Evolutionary conservation across 2,797 vertebrate genomes (phyloP).

Genomic region (Gallinago nigripennis): DNA sequence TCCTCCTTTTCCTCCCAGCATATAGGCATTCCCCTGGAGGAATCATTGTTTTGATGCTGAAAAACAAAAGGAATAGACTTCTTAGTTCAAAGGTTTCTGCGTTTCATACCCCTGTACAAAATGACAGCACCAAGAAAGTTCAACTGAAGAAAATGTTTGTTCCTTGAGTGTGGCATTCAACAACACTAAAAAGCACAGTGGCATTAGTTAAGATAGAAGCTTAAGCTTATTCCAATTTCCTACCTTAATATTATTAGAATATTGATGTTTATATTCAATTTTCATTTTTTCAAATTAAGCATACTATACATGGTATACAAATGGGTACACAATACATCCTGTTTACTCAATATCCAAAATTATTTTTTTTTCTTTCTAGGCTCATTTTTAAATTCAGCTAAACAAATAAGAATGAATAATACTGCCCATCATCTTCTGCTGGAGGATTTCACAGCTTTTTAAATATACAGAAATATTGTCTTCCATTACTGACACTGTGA

Average conservation of each 20-base stretch:
- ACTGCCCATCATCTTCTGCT: background rate
- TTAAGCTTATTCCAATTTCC: conserved; percentile 50
- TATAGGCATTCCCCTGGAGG: conserved; percentile 96
- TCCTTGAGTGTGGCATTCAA: conserved; percentile 34
- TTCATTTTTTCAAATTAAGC: conserved; percentile 57
- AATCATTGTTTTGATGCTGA: conserved; percentile 86
- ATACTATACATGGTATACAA: background rate
- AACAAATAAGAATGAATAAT: conserved; percentile 29
- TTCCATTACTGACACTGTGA: background rate
- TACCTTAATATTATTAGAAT: conserved; percentile 61
- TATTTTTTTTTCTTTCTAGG: background rate
- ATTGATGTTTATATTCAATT: conserved; percentile 45
- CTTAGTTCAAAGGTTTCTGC: background rate
- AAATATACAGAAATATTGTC: background rate
- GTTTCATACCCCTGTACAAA: background rate
- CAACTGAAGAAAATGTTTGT: background rate
- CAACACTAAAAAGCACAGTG: conserved; percentile 5
- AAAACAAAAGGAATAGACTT: conserved; percentile 42
- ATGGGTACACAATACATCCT: conserved; percentile 47
- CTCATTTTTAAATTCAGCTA: conserved; percentile 36
- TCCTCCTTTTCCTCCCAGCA: conserved; percentile 94
- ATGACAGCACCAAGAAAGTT: background rate
- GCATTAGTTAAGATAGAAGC: conserved; percentile 49
- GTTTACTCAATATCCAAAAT: background rate
- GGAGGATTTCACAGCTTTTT: conserved; percentile 26